These are phyloP conservation scores for Cyclopterus lumpus DNA, from an alignment of 2,797 vertebrate species.

Conservation along the genomic window DNA sequence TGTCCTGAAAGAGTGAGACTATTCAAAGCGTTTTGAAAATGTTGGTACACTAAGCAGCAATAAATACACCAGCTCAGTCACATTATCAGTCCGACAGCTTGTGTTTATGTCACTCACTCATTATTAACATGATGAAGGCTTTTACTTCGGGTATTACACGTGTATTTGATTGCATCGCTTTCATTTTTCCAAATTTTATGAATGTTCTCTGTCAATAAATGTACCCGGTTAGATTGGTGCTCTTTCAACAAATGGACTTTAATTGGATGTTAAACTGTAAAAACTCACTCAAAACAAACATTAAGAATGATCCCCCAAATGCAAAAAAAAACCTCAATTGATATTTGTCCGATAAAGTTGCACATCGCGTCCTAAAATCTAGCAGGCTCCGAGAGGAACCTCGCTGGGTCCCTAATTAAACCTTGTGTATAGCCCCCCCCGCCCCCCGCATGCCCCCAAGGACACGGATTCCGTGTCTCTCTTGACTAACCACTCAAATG, in stretches of 20 bases:
- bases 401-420: constrained; percentile 49
- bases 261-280: neutral
- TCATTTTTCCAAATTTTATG: neutral
- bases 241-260: neutral
- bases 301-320: neutral
- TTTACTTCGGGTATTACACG: neutral
- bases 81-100: neutral
- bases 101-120: neutral
- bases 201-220: neutral
- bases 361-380: constrained; percentile 28
- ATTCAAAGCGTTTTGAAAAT: neutral
- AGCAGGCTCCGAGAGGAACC: constrained; percentile 26
- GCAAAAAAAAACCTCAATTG: neutral
- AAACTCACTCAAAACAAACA: neutral
- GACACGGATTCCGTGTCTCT: constrained; percentile 64
- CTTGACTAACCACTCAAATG: constrained; percentile 54
- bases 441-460: constrained; percentile 28
- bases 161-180: neutral
- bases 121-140: neutral
- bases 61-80: neutral
- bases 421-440: constrained; percentile 25
- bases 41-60: neutral
- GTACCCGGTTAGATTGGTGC: fast-evolving
- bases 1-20: neutral
- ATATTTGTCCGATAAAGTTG: constrained; percentile 22